Evolutionary conservation across 1,140 invertebrate genomes (phyloP), one percentile per base, ranked within the genome.

Genomic region (Drosophila sp.): DNA sequence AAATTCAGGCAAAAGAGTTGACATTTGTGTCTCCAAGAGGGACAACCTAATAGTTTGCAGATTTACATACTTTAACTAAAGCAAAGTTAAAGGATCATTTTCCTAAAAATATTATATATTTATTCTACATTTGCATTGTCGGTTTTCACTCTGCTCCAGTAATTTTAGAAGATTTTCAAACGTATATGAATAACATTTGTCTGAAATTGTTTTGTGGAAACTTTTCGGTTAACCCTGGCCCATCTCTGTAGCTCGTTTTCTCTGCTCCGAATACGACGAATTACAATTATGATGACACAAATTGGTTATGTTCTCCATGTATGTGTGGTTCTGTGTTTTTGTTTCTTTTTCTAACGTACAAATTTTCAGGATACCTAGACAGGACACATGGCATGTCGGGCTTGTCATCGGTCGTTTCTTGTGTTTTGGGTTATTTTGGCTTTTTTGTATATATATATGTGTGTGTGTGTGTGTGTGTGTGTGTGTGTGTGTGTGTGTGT

Each of bases 271-370:
- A 65, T 73, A 72, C 71, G 76, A 82, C 71, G 76, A 83, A 77
- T 83, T 87, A 90, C 85, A 87, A 90, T 87, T 87, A 87, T 84
- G 80, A 80, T 80, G 84, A 90, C 84, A 87, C 84, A 87, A 87
- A 90, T 89, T 87, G 84, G 84, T 85, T 87, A 90, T 87, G 84
- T 87, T 80, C 65, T 79, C 40, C 72, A 54, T 70, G 47, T 79
- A 60, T 72, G 72, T 67, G 40, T 55, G 56, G 10, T 61, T 30
- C 30, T 32, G 32, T 74, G 32, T 58, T 56, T 44, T 35, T 61
- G 8, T 57, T 47, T 38, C 66, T 66, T 61, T 64, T 68, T 62
- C 57, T 71, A 80, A 77, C 64, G 64, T 35, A 67, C 56, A 73
- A 75, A 84, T 85, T 85, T 73, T 84, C 67, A 71, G 64, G 69